Evolutionary conservation across 2,888 invertebrate species (phyloP).

Genomic region (Apomyelois bistriatella): DNA sequence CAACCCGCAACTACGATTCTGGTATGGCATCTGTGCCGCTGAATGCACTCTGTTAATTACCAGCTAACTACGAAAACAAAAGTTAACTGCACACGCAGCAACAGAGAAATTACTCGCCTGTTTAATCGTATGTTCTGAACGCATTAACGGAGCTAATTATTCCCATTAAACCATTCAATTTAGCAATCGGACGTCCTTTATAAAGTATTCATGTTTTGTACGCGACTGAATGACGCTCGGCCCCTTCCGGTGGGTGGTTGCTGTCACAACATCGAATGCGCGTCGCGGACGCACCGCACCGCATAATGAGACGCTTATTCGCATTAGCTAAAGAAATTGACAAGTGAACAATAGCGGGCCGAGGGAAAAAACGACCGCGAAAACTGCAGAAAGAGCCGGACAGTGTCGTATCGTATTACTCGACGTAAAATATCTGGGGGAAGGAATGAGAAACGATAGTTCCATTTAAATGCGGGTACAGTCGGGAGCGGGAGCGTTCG

Average conservation of each 20-base stretch:
- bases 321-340: conserved; percentile 80
- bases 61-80: conserved; percentile 50
- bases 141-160: conserved; percentile 70
- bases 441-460: conserved; percentile 77
- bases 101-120: neutral
- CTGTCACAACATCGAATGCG: conserved; percentile 79
- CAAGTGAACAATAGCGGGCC: conserved; percentile 77
- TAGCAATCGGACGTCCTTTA: conserved; percentile 74
- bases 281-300: conserved; percentile 75
- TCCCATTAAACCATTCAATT: conserved; percentile 77
- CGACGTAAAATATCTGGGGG: conserved; percentile 79
- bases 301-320: conserved; percentile 80
- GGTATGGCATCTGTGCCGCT: conserved; percentile 18
- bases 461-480: conserved; percentile 72
- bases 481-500: conserved; percentile 67
- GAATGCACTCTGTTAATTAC: conserved; percentile 41
- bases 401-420: conserved; percentile 80
- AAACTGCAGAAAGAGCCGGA: conserved; percentile 77
- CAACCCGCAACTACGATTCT: conserved; percentile 31
- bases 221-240: conserved; percentile 74
- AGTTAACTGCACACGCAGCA: conserved; percentile 35
- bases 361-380: conserved; percentile 68
- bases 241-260: conserved; percentile 79
- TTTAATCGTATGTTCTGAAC: conserved; percentile 32
- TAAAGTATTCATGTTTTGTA: conserved; percentile 76